Conservation (phyloP, 2,113 vertebrate genomes). For the Pomatorhinus ruficollis region DNA sequence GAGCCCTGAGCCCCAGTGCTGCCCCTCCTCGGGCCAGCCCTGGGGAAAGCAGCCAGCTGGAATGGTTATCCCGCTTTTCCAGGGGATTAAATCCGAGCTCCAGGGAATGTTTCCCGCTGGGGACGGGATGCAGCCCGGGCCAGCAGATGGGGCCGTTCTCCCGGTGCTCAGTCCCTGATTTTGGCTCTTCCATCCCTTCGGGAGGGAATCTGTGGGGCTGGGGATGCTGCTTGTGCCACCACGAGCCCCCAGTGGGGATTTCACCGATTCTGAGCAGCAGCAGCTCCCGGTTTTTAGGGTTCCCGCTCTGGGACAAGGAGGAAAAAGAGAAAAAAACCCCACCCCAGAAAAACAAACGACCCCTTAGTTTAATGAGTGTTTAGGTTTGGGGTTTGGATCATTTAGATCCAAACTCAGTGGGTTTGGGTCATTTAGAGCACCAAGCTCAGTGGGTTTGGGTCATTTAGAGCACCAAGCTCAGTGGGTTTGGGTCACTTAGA, state of each 20-base stretch:
- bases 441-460: rapidly evolving
- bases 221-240: not conserved
- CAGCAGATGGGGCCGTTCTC: constrained; percentile 57
- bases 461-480: rapidly evolving
- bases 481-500: too few species aligned
- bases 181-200: not conserved
- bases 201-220: not conserved
- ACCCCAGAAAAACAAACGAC: not conserved
- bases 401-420: not conserved
- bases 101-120: not conserved
- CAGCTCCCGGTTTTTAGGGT: not conserved
- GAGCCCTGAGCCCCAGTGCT: not conserved
- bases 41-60: not conserved
- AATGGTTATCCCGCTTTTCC: not conserved
- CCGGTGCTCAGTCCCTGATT: not conserved
- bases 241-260: not conserved
- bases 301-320: not conserved
- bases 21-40: not conserved
- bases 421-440: not conserved
- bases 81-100: not conserved
- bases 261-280: not conserved
- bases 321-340: not conserved
- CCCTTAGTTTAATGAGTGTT: not conserved
- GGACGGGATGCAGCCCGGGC: not conserved
- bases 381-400: not conserved